phyloP scores from a whole-genome alignment of 2,888 invertebrate genomes.

The Drosophila anomalipes region DNA sequence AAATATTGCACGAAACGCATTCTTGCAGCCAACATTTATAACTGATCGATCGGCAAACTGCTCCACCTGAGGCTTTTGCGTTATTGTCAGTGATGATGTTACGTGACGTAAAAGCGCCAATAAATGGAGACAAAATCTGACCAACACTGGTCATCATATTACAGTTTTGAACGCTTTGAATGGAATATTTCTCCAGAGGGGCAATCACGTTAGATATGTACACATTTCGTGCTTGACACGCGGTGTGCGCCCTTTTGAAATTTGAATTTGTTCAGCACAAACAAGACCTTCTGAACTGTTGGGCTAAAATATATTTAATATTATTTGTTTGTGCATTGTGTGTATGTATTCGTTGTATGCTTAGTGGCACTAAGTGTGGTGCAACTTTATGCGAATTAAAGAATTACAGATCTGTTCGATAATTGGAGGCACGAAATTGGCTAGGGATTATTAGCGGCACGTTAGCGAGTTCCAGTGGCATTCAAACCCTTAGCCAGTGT shows the following conservation, averaged over 20 bases:
- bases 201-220: neutral
- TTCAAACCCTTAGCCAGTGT: neutral
- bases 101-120: slow-evolving; percentile 27
- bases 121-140: neutral
- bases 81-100: neutral
- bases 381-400: too few relatives aligned
- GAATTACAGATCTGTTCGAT: too few relatives aligned
- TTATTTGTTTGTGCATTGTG: too few relatives aligned
- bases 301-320: too few relatives aligned
- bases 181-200: slow-evolving; percentile 48
- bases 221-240: neutral
- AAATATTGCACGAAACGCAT: slow-evolving; percentile 89
- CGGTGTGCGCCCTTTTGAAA: neutral
- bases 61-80: slow-evolving; percentile 13
- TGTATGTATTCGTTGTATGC: too few relatives aligned
- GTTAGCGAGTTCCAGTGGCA: too few relatives aligned
- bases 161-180: slow-evolving; percentile 23
- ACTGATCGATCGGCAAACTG: slow-evolving; percentile 43
- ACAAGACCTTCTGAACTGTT: too few relatives aligned
- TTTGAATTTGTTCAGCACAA: too few relatives aligned
- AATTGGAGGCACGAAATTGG: too few relatives aligned
- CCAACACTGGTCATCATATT: slow-evolving; percentile 32
- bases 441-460: too few relatives aligned
- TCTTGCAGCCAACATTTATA: slow-evolving; percentile 80
- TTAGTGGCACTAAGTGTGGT: too few relatives aligned